phyloP scores from a whole-genome alignment of 2,113 vertebrate genomes.

The Xerus inauris region DNA sequence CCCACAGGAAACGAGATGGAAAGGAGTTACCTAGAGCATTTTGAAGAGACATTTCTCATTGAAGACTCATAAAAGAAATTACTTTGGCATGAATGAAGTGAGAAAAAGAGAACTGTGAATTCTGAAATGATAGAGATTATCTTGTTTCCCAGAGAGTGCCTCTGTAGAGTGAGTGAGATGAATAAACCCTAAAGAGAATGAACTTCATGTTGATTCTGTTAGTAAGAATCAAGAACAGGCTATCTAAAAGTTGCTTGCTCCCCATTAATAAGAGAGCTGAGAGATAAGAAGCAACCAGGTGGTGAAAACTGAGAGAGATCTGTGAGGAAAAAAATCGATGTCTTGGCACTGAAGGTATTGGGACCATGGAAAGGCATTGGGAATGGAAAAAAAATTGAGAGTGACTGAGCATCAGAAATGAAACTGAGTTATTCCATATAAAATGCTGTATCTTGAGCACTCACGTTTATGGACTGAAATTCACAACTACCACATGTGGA shows the following conservation, averaged over 20 bases:
- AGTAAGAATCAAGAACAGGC: not conserved
- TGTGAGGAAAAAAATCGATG: not conserved
- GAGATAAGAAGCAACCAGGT: not conserved
- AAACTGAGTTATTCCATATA: not conserved
- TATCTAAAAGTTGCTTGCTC: not conserved
- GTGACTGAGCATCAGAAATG: constrained; percentile 16
- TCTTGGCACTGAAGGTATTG: not conserved
- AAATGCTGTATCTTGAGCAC: not conserved
- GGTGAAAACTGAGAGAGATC: not conserved
- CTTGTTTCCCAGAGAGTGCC: not conserved
- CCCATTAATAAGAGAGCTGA: not conserved
- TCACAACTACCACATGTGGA: not conserved
- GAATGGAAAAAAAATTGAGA: not conserved
- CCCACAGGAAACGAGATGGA: not conserved
- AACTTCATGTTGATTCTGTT: not conserved
- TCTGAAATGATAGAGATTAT: not conserved
- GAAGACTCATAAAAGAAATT: not conserved
- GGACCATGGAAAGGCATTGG: not conserved
- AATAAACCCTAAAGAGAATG: not conserved
- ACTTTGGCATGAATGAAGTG: constrained; percentile 1
- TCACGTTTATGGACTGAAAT: not conserved
- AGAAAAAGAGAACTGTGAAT: not conserved
- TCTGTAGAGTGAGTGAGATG: not conserved
- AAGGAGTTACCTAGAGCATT: not conserved
- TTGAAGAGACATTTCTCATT: not conserved